phyloP scores from a whole-genome alignment of 2,113 vertebrate genomes.

The Platichthys flesus region DNA sequence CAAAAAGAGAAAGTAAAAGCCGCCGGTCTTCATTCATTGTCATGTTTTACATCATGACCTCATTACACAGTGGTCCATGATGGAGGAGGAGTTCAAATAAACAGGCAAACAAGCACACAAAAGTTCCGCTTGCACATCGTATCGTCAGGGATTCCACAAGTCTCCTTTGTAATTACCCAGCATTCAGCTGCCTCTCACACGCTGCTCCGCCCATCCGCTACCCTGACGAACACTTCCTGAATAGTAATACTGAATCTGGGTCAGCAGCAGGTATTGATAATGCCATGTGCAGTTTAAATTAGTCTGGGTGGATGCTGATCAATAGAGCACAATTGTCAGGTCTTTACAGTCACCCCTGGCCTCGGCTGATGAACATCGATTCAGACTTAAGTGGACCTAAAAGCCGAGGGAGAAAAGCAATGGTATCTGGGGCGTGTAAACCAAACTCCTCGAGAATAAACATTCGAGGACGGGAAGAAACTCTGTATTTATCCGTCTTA shows the following conservation, averaged over 20 bases:
- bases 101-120: slow-evolving; percentile 61
- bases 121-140: slow-evolving; percentile 48
- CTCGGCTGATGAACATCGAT: slow-evolving; percentile 73
- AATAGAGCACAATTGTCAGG: slow-evolving; percentile 66
- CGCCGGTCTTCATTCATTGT: slow-evolving; percentile 1
- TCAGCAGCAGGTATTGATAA: slow-evolving; percentile 66
- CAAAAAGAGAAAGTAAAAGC: neutral
- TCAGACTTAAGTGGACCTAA: slow-evolving; percentile 59
- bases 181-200: slow-evolving; percentile 54
- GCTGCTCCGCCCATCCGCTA: slow-evolving; percentile 30
- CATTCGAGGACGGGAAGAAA: slow-evolving; percentile 21
- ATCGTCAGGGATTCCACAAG: slow-evolving; percentile 51
- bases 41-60: slow-evolving; percentile 41
- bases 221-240: slow-evolving; percentile 38
- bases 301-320: slow-evolving; percentile 65
- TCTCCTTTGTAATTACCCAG: slow-evolving; percentile 68
- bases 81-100: slow-evolving; percentile 54
- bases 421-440: slow-evolving; percentile 40
- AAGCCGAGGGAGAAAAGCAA: slow-evolving; percentile 39
- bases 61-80: slow-evolving; percentile 44
- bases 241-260: slow-evolving; percentile 48
- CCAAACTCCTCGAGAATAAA: slow-evolving; percentile 52
- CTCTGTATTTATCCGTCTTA: slow-evolving; percentile 44
- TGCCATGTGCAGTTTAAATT: slow-evolving; percentile 72
- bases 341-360: slow-evolving; percentile 69